These are phyloP conservation scores for Odobenus rosmarus DNA, from an alignment of 2,113 vertebrate genomes.

Conservation along the genomic window DNA sequence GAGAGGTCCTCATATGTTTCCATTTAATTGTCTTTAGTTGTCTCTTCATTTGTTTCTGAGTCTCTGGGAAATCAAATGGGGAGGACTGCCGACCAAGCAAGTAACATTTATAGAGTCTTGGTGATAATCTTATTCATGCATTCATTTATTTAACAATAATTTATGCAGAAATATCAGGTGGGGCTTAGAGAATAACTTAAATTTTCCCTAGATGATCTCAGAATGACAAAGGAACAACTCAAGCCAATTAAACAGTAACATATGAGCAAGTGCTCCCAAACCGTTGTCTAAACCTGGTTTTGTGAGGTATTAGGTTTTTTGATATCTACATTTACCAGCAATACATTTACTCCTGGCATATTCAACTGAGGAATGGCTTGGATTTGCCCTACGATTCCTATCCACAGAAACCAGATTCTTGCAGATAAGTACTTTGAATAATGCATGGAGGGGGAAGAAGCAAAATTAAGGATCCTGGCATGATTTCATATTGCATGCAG, in stretches of 20 bases:
- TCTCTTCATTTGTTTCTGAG: conserved; percentile 30
- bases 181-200: neutral
- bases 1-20: neutral
- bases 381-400: neutral
- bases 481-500: neutral
- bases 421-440: neutral
- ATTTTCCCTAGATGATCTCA: neutral
- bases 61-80: neutral
- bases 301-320: neutral
- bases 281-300: neutral
- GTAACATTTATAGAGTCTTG: neutral
- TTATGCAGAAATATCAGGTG: neutral
- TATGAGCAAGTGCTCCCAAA: neutral
- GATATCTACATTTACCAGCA: neutral
- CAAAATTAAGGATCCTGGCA: neutral
- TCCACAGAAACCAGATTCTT: neutral
- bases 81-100: neutral
- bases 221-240: neutral
- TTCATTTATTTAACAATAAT: conserved; percentile 32
- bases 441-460: neutral
- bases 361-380: neutral
- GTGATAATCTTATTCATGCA: neutral
- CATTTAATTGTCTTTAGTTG: neutral
- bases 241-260: neutral
- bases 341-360: neutral